A percentile compares a stretch with the other conserved stretches of the same genome.
phyloP scores from a whole-genome alignment of 2,888 invertebrate genomes.

The Heliconius cydno region DNA sequence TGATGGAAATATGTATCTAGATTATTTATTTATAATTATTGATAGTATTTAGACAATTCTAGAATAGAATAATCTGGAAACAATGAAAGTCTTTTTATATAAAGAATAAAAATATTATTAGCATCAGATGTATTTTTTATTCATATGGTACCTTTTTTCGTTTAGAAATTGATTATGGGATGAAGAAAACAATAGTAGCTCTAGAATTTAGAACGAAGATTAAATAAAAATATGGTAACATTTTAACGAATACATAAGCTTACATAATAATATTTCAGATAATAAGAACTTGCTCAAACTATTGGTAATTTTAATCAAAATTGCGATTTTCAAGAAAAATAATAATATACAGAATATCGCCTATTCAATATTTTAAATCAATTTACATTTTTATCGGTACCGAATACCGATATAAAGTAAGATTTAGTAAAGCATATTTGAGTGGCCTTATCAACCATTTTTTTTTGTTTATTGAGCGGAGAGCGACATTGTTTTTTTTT shows the following conservation, averaged over 20 bases:
- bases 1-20: neutral
- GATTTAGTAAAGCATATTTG: neutral
- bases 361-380: neutral
- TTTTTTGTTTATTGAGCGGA: neutral
- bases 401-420: neutral
- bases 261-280: no score
- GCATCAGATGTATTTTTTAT: neutral
- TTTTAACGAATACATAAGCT: no score
- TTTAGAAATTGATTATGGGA: neutral
- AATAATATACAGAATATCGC: neutral
- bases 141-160: neutral
- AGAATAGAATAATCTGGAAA: neutral
- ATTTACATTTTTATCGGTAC: neutral
- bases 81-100: neutral
- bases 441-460: neutral
- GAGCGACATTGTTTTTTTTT: no score
- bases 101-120: neutral
- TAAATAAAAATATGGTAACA: no score
- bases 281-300: neutral
- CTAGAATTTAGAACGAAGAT: no score
- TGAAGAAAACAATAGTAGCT: no score
- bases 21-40: constrained; percentile 10
- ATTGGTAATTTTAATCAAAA: neutral
- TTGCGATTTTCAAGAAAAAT: no score
- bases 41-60: neutral